Conservation (phyloP, 2,113 vertebrate species). For the Anarrhichthys ocellatus region DNA sequence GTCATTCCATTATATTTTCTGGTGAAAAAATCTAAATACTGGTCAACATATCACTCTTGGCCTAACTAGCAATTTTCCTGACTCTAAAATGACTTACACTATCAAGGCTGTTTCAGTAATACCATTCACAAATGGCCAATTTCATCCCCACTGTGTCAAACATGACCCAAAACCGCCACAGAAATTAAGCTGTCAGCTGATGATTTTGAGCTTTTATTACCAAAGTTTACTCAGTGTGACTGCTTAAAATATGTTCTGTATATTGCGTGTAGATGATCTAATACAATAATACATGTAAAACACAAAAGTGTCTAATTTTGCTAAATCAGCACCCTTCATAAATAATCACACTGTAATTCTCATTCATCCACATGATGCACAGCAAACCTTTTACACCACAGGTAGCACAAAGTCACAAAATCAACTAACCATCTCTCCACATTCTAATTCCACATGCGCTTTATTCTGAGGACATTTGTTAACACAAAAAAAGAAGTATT, state of each 20-base stretch:
- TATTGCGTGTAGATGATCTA: neutral
- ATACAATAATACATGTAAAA: neutral
- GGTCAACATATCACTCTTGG: neutral
- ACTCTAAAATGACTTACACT: conserved; percentile 29
- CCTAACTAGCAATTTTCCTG: conserved; percentile 3
- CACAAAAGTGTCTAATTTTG: neutral
- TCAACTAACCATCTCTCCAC: too few species aligned
- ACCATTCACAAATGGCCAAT: conserved; percentile 36
- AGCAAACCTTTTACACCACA: conserved; percentile 37
- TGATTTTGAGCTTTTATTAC: conserved; percentile 3
- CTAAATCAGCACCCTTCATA: conserved; percentile 27
- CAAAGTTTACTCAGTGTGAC: neutral
- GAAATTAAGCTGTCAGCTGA: conserved; percentile 15
- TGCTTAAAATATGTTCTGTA: conserved; percentile 6
- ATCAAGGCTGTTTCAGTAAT: neutral
- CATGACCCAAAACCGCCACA: conserved; percentile 30
- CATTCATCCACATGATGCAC: conserved; percentile 23
- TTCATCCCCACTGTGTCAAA: conserved; percentile 23
- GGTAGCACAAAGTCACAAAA: conserved; percentile 11
- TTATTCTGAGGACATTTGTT: conserved; percentile 21
- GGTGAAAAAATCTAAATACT: neutral
- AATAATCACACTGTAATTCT: conserved; percentile 43
- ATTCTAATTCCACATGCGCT: too few species aligned
- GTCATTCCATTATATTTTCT: neutral
- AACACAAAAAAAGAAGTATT: conserved; percentile 24